phyloP scores from a whole-genome alignment of 2,888 invertebrate genomes.

The Osmoderma eremita region DNA sequence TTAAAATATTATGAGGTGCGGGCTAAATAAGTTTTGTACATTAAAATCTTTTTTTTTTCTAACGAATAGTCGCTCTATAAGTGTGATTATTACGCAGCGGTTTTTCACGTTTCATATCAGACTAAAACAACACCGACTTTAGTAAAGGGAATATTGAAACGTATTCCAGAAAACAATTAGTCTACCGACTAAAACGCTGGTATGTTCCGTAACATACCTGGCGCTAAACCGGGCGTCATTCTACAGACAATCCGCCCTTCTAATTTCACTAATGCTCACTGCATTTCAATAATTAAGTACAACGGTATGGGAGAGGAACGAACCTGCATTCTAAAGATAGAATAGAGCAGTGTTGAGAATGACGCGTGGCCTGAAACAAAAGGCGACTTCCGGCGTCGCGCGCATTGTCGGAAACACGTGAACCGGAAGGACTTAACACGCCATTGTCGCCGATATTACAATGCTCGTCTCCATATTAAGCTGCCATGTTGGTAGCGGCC shows the following conservation, averaged over 20 bases:
- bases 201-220: slow-evolving; percentile 5
- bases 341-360: slow-evolving; percentile 47
- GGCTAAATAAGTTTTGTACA: too few relatives aligned
- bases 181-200: slow-evolving; percentile 1
- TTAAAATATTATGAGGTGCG: too few relatives aligned
- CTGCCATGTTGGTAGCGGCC: slow-evolving; percentile 37
- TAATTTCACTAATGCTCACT: slow-evolving; percentile 38
- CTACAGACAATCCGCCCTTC: slow-evolving; percentile 26
- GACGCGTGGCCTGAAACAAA: slow-evolving; percentile 49
- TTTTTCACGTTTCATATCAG: too few relatives aligned
- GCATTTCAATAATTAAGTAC: slow-evolving; percentile 42
- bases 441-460: slow-evolving; percentile 52
- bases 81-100: too few relatives aligned
- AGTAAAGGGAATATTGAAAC: too few relatives aligned
- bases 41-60: too few relatives aligned
- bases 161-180: not conserved
- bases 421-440: slow-evolving; percentile 60
- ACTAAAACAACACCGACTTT: too few relatives aligned
- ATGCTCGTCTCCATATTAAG: slow-evolving; percentile 35
- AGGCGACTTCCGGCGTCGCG: slow-evolving; percentile 50
- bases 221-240: slow-evolving; percentile 16
- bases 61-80: too few relatives aligned
- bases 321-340: slow-evolving; percentile 43
- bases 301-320: slow-evolving; percentile 33
- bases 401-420: slow-evolving; percentile 55